Evolutionary conservation across 2,113 vertebrate species (phyloP).

Genomic region (Gymnarchus niloticus): DNA sequence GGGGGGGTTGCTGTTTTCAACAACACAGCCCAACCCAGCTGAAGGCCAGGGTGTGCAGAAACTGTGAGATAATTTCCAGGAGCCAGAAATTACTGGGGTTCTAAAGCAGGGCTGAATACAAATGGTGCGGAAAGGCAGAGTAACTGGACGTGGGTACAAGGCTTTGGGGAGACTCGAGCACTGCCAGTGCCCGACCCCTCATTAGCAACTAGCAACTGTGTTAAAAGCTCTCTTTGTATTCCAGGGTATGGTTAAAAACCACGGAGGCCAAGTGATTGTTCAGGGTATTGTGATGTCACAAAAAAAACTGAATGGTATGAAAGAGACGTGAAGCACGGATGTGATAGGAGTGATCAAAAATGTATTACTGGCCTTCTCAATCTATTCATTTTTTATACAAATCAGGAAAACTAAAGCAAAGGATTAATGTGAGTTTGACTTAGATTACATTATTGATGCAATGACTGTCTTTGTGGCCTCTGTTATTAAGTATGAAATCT

Average conservation of each 20-base stretch:
- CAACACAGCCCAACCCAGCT: slow-evolving; percentile 18
- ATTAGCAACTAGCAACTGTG: background rate
- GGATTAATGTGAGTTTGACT: slow-evolving; percentile 8
- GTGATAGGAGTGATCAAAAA: background rate
- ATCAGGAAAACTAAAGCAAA: background rate
- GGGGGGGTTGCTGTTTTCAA: slow-evolving; percentile 32
- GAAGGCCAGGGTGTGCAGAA: background rate
- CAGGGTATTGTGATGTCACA: background rate
- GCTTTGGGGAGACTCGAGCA: background rate
- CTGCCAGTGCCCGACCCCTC: background rate
- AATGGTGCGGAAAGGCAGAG: background rate
- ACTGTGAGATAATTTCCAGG: background rate
- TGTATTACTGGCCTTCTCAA: background rate
- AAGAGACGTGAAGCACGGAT: background rate
- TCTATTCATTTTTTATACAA: background rate
- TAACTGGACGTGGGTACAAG: no score
- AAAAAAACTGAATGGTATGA: background rate
- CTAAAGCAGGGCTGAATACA: background rate
- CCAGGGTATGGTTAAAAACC: background rate
- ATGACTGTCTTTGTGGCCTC: background rate
- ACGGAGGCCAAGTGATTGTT: background rate
- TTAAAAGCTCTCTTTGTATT: background rate
- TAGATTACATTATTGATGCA: background rate
- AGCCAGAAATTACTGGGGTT: background rate
- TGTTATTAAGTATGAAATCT: background rate